Base-by-base conservation (phyloP, 2,797 vertebrate genomes). In the Uromys caudimaculatus region DNA sequence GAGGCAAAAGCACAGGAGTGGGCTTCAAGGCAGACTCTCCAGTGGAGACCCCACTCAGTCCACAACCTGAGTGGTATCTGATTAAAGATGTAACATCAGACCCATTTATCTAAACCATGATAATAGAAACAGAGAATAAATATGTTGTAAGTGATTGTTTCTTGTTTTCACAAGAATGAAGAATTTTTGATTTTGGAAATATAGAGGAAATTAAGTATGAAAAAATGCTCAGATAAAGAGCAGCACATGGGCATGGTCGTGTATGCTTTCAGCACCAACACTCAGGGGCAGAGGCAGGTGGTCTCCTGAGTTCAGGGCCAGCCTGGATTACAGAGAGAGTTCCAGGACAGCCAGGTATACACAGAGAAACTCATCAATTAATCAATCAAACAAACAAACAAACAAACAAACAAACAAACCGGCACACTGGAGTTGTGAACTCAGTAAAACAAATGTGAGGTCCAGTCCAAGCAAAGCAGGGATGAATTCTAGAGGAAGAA, bases 161-260 rank as follows among this genome's bases (percentile, higher is more conserved):
- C 69, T 73, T 41, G 71, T 89, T 64, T 96, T 86, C 52, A 60
- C 12, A 82, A 95, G 2, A 81, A 54, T 75, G 10, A 92, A 92
- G 56, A 85, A 90, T 79, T 67, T 67, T 67, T 35, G 50, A 89
- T 89, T 78, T 76, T 89, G 69, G 69, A 90, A 73, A 93, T 64
- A 41, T 89, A 96, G 62, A 91, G 10, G 56, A 44, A 38, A 64
- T 79, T 27, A 82, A 67, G 41, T 78, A 92, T 35, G 27, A 95
- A 95, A 79, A 69, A 44, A 89, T 81, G 50, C 4, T 69, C n/a
- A 92, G 35, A 78, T 85, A 85, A 95, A 56, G 73, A 56, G 81
- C 27, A 17, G 64, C 89, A 82, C 27, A 84, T 21, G 69, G n/a
- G 69, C 19, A 21, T 41, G 71, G 71, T 24, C 21, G 71, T 23